Conservation (phyloP, 2,888 invertebrate species). For the Tetragonula carbonaria region DNA sequence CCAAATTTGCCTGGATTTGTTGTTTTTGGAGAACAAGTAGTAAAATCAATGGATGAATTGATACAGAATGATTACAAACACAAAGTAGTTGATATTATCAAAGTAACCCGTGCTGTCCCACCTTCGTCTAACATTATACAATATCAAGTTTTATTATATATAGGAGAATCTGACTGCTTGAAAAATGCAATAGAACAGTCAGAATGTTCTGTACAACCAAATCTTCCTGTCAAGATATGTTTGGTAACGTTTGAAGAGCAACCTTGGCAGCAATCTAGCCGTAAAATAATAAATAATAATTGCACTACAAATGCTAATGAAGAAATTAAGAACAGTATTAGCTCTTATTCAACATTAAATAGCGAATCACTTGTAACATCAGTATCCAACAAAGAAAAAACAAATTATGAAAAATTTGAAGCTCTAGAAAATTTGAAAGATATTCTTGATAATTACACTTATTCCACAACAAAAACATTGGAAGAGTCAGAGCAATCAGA, state of each 20-base stretch:
- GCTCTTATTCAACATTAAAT: slow-evolving; percentile 52
- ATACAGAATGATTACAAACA: slow-evolving; percentile 78
- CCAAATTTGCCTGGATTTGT: slow-evolving; percentile 78
- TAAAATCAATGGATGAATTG: slow-evolving; percentile 76
- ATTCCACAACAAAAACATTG: slow-evolving; percentile 11
- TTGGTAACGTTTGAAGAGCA: slow-evolving; percentile 78
- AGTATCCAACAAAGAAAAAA: slow-evolving; percentile 19
- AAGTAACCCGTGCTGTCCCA: slow-evolving; percentile 78
- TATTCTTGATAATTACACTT: slow-evolving; percentile 61
- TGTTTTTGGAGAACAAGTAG: slow-evolving; percentile 75
- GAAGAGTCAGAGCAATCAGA: slow-evolving; percentile 35
- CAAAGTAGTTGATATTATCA: slow-evolving; percentile 75
- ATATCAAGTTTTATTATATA: slow-evolving; percentile 77
- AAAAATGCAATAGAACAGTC: slow-evolving; percentile 73
- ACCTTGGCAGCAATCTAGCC: slow-evolving; percentile 75
- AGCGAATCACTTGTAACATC: slow-evolving; percentile 47
- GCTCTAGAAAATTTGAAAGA: slow-evolving; percentile 53
- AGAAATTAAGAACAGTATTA: slow-evolving; percentile 57
- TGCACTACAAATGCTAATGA: slow-evolving; percentile 67
- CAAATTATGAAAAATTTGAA: slow-evolving; percentile 26
- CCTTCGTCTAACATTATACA: slow-evolving; percentile 76
- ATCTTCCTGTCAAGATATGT: slow-evolving; percentile 74
- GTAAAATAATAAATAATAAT: slow-evolving; percentile 78
- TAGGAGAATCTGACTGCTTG: slow-evolving; percentile 79
- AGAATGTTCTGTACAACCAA: slow-evolving; percentile 75